Conservation (phyloP, 2,797 vertebrate genomes). For the Numenius phaeopus region DNA sequence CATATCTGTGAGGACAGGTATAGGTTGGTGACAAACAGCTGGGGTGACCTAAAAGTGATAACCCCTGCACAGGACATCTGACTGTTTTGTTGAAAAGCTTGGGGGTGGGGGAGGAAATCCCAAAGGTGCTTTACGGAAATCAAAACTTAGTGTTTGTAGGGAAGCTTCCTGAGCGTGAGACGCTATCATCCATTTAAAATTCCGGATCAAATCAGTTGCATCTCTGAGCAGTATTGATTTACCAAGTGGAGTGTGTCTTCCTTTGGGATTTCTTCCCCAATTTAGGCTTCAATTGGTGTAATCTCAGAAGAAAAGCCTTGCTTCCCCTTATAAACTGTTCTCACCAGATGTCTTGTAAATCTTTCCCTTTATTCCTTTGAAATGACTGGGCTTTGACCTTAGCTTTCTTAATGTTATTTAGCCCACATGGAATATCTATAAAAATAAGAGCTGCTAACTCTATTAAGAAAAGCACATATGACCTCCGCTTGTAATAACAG, state of each 20-base stretch:
- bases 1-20: background rate
- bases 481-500: slow-evolving; percentile 62
- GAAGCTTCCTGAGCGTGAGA: background rate
- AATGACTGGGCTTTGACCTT: slow-evolving; percentile 68
- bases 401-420: slow-evolving; percentile 70
- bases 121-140: background rate
- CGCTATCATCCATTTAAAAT: background rate
- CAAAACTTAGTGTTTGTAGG: background rate
- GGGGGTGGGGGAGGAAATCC: background rate
- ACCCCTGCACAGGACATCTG: background rate
- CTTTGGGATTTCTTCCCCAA: slow-evolving; percentile 45
- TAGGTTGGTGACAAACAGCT: background rate
- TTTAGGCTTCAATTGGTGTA: slow-evolving; percentile 60
- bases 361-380: slow-evolving; percentile 64
- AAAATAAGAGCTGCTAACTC: slow-evolving; percentile 71
- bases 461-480: slow-evolving; percentile 66
- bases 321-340: slow-evolving; percentile 47
- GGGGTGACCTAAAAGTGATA: background rate
- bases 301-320: slow-evolving; percentile 47
- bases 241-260: background rate
- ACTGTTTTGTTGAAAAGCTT: background rate
- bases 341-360: slow-evolving; percentile 61
- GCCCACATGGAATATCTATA: slow-evolving; percentile 69
- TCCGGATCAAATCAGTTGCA: slow-evolving; percentile 8
- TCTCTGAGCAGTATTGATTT: slow-evolving; percentile 40